phyloP scores from a whole-genome alignment of 2,113 vertebrate genomes.

The Notiomystis cincta region DNA sequence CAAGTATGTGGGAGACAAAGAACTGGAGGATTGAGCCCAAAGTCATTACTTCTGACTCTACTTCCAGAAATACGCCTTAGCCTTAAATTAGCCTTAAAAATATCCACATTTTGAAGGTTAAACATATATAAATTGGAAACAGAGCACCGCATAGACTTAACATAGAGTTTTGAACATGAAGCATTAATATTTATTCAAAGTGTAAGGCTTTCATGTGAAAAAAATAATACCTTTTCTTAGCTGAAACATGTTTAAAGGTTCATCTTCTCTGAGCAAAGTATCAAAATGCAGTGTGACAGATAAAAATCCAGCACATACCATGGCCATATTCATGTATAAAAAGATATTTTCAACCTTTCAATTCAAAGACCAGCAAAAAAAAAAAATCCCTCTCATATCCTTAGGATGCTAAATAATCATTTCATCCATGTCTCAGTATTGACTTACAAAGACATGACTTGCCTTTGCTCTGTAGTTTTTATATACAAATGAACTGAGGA shows the following conservation, averaged over 20 bases:
- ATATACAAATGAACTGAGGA: neutral
- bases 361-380: conserved; percentile 11
- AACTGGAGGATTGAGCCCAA: neutral
- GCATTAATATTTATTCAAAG: conserved; percentile 10
- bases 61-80: neutral
- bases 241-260: conserved; percentile 1
- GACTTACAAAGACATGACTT: conserved; percentile 23
- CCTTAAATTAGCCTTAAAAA: neutral
- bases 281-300: conserved; percentile 15
- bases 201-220: neutral
- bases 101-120: neutral
- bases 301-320: neutral
- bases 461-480: conserved; percentile 21
- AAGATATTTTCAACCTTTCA: conserved; percentile 1
- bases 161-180: neutral
- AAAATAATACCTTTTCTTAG: neutral
- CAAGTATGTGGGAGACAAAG: neutral
- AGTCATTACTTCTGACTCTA: neutral
- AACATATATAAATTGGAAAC: neutral
- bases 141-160: neutral
- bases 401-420: neutral
- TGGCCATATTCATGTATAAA: neutral
- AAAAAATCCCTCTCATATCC: neutral
- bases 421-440: neutral
- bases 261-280: neutral